Conservation (phyloP, 2,888 invertebrate genomes). For the Salticus scenicus region DNA sequence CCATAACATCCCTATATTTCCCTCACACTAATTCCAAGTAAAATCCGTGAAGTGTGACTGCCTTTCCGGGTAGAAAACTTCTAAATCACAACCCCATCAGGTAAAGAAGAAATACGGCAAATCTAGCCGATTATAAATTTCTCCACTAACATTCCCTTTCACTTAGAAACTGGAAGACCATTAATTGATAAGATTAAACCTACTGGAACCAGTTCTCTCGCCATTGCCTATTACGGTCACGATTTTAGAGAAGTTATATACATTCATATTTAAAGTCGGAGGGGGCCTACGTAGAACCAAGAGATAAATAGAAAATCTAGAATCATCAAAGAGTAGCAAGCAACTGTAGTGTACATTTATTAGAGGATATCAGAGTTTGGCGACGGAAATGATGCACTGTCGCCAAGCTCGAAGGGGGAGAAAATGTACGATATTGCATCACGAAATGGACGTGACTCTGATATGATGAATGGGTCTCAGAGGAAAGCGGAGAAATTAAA, state of each 20-base stretch:
- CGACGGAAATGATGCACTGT: not conserved
- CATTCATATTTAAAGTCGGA: slow-evolving; percentile 36
- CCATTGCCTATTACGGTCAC: slow-evolving; percentile 20
- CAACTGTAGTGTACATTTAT: not conserved
- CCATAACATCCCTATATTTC: too few relatives aligned
- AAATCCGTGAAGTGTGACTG: not conserved
- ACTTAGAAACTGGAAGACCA: slow-evolving; percentile 34
- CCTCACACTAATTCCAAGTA: not conserved
- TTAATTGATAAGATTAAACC: slow-evolving; percentile 58
- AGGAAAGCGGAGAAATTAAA: too few relatives aligned
- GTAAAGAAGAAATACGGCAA: not conserved
- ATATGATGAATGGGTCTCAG: not conserved
- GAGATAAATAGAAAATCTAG: too few relatives aligned
- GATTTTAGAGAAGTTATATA: slow-evolving; percentile 33
- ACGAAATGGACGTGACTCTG: not conserved
- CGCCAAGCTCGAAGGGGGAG: not conserved
- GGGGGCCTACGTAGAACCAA: not conserved
- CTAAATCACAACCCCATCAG: not conserved
- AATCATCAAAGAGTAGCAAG: too few relatives aligned
- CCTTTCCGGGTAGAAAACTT: not conserved
- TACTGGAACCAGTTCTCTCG: slow-evolving; percentile 31
- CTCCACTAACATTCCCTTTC: slow-evolving; percentile 3
- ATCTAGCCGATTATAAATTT: slow-evolving; percentile 2
- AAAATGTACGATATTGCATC: not conserved
- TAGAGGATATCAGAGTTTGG: not conserved